Evolutionary conservation across 2,888 invertebrate genomes (phyloP).

Genomic region (Melieria picta): DNA sequence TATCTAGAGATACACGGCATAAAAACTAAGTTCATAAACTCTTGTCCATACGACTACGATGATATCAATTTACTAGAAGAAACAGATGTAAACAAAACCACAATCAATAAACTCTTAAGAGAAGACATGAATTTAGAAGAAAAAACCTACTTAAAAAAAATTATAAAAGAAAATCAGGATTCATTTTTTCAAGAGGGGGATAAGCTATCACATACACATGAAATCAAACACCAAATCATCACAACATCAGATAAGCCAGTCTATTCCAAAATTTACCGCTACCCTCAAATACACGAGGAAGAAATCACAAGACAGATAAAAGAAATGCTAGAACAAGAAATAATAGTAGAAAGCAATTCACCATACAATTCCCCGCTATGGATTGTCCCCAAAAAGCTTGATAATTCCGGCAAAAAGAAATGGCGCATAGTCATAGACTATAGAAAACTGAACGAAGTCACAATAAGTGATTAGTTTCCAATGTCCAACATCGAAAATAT

Average conservation of each 20-base stretch:
- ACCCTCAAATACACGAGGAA: slow-evolving; percentile 20
- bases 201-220: slow-evolving; percentile 6
- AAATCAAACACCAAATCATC: slow-evolving; percentile 9
- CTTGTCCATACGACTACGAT: background rate
- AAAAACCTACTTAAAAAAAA: too few relatives aligned
- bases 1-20: slow-evolving; percentile 1
- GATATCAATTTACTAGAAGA: background rate
- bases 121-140: background rate
- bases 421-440: slow-evolving; percentile 34
- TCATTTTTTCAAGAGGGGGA: slow-evolving; percentile 19
- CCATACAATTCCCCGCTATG: slow-evolving; percentile 28
- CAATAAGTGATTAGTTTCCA: too few relatives aligned
- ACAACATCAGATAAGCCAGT: slow-evolving; percentile 19
- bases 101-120: background rate
- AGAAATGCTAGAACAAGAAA: slow-evolving; percentile 28
- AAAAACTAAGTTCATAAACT: background rate
- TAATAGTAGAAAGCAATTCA: slow-evolving; percentile 21
- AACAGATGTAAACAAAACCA: background rate
- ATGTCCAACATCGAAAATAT: too few relatives aligned
- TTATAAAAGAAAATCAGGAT: background rate
- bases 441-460: slow-evolving; percentile 21
- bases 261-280: slow-evolving; percentile 16
- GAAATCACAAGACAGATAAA: slow-evolving; percentile 25
- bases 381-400: slow-evolving; percentile 29
- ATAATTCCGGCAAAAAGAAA: slow-evolving; percentile 23